Conservation (phyloP, 2,113 vertebrate species). For the Hemiprocne comata region DNA sequence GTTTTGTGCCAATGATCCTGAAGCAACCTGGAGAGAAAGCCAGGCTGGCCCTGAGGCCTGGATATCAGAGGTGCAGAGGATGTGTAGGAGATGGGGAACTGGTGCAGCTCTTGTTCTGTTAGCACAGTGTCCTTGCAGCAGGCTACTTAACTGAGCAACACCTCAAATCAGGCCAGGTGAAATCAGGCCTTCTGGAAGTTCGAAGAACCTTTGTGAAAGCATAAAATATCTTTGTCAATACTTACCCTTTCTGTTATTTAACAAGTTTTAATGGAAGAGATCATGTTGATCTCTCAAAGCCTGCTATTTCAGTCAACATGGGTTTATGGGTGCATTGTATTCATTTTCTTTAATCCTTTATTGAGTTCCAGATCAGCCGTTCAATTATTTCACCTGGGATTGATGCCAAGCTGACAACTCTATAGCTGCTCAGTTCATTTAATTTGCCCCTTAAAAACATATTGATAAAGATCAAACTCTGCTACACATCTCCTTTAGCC, state of each 20-base stretch:
- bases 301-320: background rate
- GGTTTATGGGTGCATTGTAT: background rate
- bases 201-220: background rate
- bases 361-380: background rate
- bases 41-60: background rate
- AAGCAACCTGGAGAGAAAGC: background rate
- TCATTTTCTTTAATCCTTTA: background rate
- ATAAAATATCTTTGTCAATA: background rate
- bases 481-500: background rate
- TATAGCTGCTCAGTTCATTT: background rate
- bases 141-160: background rate
- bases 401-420: background rate
- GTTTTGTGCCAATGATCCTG: background rate
- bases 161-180: too few relatives aligned
- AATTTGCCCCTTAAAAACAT: background rate
- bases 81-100: rapidly evolving
- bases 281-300: background rate
- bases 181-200: background rate
- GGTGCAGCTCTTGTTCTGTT: too few relatives aligned
- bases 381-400: background rate
- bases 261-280: background rate
- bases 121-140: background rate
- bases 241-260: background rate
- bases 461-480: background rate
- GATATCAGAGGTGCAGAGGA: rapidly evolving